Evolutionary conservation across 2,888 invertebrate genomes (phyloP).

Genomic region (Sylvicola cinctus): DNA sequence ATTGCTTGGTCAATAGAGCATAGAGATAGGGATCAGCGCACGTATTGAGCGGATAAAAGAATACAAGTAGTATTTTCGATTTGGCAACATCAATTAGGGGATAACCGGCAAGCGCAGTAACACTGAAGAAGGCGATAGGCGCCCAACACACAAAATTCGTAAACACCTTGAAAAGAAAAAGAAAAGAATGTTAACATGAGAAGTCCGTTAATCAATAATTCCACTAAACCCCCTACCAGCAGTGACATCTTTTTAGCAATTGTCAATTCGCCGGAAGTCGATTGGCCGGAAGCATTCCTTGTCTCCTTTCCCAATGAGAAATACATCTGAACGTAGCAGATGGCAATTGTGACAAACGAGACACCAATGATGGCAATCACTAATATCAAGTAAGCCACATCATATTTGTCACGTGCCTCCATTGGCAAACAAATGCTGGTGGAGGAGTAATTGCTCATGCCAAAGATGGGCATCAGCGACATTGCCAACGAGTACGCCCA

Average conservation of each 20-base stretch:
- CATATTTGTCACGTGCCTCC: conserved; percentile 46
- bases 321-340: conserved; percentile 75
- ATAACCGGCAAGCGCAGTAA: conserved; percentile 66
- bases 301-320: conserved; percentile 54
- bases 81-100: conserved; percentile 67
- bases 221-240: conserved; percentile 29
- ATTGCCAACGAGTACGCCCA: conserved; percentile 60
- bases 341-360: conserved; percentile 64
- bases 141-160: conserved; percentile 73
- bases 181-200: background rate
- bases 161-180: conserved; percentile 27
- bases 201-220: too few species aligned
- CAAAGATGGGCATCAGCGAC: conserved; percentile 60
- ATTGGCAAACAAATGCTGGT: conserved; percentile 83
- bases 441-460: conserved; percentile 72
- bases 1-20: conserved; percentile 74
- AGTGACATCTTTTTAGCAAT: conserved; percentile 81
- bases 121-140: conserved; percentile 73
- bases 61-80: conserved; percentile 64
- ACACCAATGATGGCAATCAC: conserved; percentile 56
- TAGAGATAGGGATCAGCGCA: conserved; percentile 87
- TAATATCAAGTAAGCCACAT: conserved; percentile 50
- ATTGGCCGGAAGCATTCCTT: conserved; percentile 26
- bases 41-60: conserved; percentile 80
- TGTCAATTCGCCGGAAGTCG: conserved; percentile 38